Conservation (phyloP, 2,797 vertebrate genomes). For the Phylloscopus collybita region DNA sequence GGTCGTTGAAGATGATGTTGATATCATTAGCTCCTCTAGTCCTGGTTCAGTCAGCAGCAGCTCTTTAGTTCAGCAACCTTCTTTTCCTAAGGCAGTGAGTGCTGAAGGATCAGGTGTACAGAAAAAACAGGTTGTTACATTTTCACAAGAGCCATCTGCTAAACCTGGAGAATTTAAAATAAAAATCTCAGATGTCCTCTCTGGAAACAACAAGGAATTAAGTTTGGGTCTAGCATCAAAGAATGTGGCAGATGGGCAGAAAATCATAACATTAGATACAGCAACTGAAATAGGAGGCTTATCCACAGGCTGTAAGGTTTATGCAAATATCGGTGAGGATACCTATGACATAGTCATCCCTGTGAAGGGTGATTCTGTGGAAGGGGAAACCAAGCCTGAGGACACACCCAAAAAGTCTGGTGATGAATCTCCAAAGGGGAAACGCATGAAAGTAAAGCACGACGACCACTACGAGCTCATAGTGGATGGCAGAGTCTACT, state of each 20-base stretch:
- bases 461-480: constrained; percentile 97
- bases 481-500: constrained; percentile 97
- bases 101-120: constrained; percentile 84
- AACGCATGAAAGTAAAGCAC: constrained; percentile 87
- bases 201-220: constrained; percentile 74
- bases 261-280: constrained; percentile 92
- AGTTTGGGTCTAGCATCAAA: constrained; percentile 63
- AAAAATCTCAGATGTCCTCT: constrained; percentile 85
- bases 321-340: constrained; percentile 96
- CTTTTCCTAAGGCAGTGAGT: constrained; percentile 36
- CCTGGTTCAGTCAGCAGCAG: constrained; percentile 72
- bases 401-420: constrained; percentile 65
- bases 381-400: constrained; percentile 83
- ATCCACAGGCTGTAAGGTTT: constrained; percentile 93
- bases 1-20: constrained; percentile 73
- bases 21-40: constrained; percentile 75
- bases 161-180: constrained; percentile 85
- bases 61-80: constrained; percentile 72
- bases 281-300: constrained; percentile 91
- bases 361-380: constrained; percentile 88
- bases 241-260: constrained; percentile 81
- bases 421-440: constrained; percentile 77
- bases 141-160: constrained; percentile 74
- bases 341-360: constrained; percentile 94
- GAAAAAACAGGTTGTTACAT: constrained; percentile 85